Conservation (phyloP, 2,797 vertebrate genomes). For the Macroramphosus scolopax region DNA sequence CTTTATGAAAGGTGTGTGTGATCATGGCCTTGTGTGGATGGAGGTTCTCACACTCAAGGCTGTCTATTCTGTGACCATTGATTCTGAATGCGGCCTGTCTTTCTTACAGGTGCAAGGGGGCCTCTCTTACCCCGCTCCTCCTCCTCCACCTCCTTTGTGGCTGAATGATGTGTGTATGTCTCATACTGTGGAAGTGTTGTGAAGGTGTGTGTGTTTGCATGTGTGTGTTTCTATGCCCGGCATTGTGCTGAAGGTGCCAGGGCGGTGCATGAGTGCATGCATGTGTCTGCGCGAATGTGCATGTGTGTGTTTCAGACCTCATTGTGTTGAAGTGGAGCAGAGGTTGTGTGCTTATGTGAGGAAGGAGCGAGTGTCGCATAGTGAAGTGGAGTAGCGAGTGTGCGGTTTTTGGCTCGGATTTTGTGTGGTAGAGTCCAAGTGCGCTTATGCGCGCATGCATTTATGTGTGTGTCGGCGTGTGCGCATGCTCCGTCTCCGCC, state of each 20-base stretch:
- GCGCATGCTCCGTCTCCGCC: conserved; percentile 27
- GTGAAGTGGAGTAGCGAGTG: conserved; percentile 35
- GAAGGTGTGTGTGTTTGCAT: conserved; percentile 12
- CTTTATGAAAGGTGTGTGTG: conserved; percentile 37
- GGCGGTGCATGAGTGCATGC: conserved; percentile 19
- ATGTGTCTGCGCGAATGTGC: conserved; percentile 6
- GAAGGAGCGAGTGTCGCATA: conserved; percentile 34
- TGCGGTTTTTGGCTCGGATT: conserved; percentile 35
- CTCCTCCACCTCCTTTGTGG: conserved; percentile 52
- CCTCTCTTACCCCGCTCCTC: conserved; percentile 41
- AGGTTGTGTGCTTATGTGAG: conserved; percentile 47
- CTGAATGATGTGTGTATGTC: conserved; percentile 57
- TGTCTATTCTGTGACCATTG: conserved; percentile 47
- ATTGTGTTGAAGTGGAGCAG: conserved; percentile 52
- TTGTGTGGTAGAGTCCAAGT: conserved; percentile 21
- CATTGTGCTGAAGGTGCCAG: conserved; percentile 46
- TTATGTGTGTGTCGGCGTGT: conserved; percentile 3
- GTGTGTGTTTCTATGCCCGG: conserved; percentile 35
- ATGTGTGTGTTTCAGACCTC: conserved; percentile 26
- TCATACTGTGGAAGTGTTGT: conserved; percentile 56
- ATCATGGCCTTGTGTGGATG: conserved; percentile 37
- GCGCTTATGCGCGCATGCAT: conserved; percentile 5
- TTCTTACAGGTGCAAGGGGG: conserved; percentile 64
- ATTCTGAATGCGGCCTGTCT: conserved; percentile 49
- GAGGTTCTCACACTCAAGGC: conserved; percentile 50